These are phyloP conservation scores for Drosophila sechellia DNA, from an alignment of 1,140 invertebrate genomes.

Conservation along the genomic window DNA sequence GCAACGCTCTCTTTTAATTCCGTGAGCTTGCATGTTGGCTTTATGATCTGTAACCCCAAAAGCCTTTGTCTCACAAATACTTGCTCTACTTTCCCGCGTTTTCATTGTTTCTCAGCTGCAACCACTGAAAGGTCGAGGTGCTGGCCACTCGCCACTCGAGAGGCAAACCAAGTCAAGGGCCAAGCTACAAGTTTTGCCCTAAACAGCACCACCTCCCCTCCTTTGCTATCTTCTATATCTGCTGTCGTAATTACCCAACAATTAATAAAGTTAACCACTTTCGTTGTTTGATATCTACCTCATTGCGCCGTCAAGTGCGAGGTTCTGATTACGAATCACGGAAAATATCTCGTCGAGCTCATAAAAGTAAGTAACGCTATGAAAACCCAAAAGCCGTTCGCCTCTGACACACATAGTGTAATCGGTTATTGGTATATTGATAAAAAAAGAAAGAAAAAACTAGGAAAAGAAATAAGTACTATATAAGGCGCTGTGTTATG, in stretches of 20 bases:
- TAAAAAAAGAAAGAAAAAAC: slow-evolving; percentile 16
- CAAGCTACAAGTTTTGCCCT: slow-evolving; percentile 30
- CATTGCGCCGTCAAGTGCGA: slow-evolving; percentile 31
- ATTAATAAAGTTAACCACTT: slow-evolving; percentile 67
- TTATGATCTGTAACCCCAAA: slow-evolving; percentile 36
- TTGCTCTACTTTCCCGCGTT: slow-evolving; percentile 39
- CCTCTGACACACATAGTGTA: slow-evolving; percentile 29
- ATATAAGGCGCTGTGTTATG: slow-evolving; percentile 14
- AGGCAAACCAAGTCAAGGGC: slow-evolving; percentile 31
- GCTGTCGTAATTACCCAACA: slow-evolving; percentile 53
- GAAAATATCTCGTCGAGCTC: slow-evolving; percentile 12
- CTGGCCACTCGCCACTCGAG: slow-evolving; percentile 30
- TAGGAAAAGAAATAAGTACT: slow-evolving; percentile 5
- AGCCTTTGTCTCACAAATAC: slow-evolving; percentile 32
- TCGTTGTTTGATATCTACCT: slow-evolving; percentile 39
- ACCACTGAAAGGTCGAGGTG: slow-evolving; percentile 42
- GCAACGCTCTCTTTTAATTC: slow-evolving; percentile 22
- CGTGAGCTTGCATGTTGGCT: slow-evolving; percentile 38
- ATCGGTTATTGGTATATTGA: slow-evolving; percentile 41
- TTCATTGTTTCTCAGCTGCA: slow-evolving; percentile 17
- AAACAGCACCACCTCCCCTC: not conserved
- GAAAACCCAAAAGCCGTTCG: slow-evolving; percentile 12
- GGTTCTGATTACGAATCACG: slow-evolving; percentile 51
- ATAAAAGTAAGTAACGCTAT: slow-evolving; percentile 35
- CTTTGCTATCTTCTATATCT: slow-evolving; percentile 3